phyloP scores from a whole-genome alignment of 2,888 invertebrate genomes.

The Tiliacea citrago region DNA sequence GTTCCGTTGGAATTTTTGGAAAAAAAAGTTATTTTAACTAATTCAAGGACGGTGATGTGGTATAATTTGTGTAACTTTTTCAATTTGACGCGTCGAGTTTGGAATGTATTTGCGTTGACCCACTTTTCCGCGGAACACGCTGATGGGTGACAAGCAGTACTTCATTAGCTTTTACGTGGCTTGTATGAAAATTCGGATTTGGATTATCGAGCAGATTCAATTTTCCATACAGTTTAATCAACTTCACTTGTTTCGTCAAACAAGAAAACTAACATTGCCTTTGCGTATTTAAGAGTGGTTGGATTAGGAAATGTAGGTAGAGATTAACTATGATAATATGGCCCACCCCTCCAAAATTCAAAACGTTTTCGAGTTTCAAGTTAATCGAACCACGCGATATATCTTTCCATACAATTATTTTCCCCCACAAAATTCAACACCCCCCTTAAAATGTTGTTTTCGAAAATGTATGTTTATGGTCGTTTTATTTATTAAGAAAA shows the following conservation, averaged over 20 bases:
- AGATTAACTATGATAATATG: too few relatives aligned
- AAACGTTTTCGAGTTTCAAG: too few relatives aligned
- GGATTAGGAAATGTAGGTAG: neutral
- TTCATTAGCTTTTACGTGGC: constrained; percentile 39
- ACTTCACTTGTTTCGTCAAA: neutral
- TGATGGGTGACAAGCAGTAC: constrained; percentile 24
- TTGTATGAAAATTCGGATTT: constrained; percentile 14
- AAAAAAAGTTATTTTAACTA: constrained; percentile 47
- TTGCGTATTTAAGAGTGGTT: neutral
- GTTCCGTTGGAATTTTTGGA: constrained; percentile 36
- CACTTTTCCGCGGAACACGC: constrained; percentile 39
- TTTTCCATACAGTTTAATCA: constrained; percentile 6
- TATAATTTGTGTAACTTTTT: constrained; percentile 64
- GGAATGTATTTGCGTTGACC: constrained; percentile 44
- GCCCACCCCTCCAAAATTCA: too few relatives aligned
- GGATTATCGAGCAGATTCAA: neutral
- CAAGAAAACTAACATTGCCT: neutral
- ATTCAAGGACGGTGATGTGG: constrained; percentile 52
- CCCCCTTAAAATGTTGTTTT: too few relatives aligned
- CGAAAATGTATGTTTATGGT: too few relatives aligned
- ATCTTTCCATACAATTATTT: too few relatives aligned
- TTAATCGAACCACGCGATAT: too few relatives aligned
- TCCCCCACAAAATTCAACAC: too few relatives aligned
- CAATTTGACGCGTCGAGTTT: constrained; percentile 61
- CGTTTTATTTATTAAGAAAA: too few relatives aligned